Base-by-base conservation (phyloP, 2,888 invertebrate genomes). In the Drosophila buzzatii region DNA sequence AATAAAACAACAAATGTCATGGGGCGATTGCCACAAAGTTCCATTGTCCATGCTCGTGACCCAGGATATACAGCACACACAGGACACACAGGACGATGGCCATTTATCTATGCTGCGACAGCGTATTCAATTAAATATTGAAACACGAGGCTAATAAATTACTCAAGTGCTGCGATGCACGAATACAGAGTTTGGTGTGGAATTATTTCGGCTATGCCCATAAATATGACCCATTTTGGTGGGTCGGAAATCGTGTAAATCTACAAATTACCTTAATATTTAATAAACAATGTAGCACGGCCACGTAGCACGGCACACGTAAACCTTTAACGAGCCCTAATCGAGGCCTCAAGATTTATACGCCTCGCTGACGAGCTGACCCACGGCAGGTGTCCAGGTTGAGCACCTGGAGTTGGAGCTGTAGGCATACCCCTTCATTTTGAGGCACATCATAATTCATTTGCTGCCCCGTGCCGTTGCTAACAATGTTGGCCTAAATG, bases 181-280 rank as follows among this genome's bases (percentile, higher is more conserved):
- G 51, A 59, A 42, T 47, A 18, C 14, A 18, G 35, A 51, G 27
- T 6, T 62, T 47, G 45, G 49, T 57, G 39, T 41, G 57, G 27
- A 1, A 23, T 23, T 45, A 39, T 62, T 63, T 45, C 57, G 47
- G 67, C 49, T 52, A 62, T 31, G 65, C 68, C 67, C 87, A 76
- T 85, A 79, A 86, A 84, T 81, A 74, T 77, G 73, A 57, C 74
- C 79, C 64, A 79, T 57, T 73, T 89, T 71, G 70, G 23, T 20
- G 33, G 70, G 23, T 20, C 37, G 70, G 63, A 67, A 77, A 74
- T 69, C 81, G 71, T 85, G 70, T 85, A 81, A 82, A 81, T 88
- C 90, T 75, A 88, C 86, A 90, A 86, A 86, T 86, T 85, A 83
- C 86, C 86, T 90, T 63, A 90, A 90, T 88, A 90, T 86, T 90